phyloP scores from a whole-genome alignment of 2,888 invertebrate genomes.

The Leptopilina syphax region DNA sequence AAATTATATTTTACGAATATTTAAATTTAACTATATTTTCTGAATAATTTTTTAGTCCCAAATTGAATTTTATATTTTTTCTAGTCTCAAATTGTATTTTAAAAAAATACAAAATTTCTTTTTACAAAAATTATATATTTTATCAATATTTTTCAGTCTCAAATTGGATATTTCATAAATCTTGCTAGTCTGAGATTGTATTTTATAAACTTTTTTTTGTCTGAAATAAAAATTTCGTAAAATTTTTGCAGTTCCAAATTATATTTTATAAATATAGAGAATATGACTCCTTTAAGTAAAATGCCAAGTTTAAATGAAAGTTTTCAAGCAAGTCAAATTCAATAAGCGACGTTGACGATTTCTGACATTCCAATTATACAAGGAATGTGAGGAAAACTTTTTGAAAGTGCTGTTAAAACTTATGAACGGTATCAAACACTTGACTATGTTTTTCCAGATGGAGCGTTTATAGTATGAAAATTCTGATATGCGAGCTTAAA shows the following conservation, averaged over 20 bases:
- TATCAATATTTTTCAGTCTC: no score
- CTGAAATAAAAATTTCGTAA: no score
- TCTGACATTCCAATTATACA: conserved; percentile 17
- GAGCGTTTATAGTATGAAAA: conserved; percentile 2
- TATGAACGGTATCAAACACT: neutral
- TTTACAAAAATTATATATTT: no score
- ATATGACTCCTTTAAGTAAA: neutral
- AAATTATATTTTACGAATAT: no score
- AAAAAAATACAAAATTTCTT: no score
- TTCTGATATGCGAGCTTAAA: neutral
- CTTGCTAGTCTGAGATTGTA: no score
- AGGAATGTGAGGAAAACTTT: conserved; percentile 13
- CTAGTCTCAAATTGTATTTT: no score
- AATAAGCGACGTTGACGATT: conserved; percentile 15
- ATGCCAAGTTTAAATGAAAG: conserved; percentile 28
- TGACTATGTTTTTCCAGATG: conserved; percentile 23
- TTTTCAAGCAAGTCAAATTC: conserved; percentile 16
- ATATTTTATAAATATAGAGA: neutral
- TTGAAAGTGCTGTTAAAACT: conserved; percentile 25
- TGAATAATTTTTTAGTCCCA: no score
- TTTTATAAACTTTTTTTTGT: no score
- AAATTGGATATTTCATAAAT: no score
- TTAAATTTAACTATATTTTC: no score
- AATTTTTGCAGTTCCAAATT: neutral
- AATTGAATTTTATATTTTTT: no score